Percentiles rank a stretch among this genome's conserved stretches.
phyloP scores from a whole-genome alignment of 2,797 vertebrate species.

The Phalloptychus januarius region DNA sequence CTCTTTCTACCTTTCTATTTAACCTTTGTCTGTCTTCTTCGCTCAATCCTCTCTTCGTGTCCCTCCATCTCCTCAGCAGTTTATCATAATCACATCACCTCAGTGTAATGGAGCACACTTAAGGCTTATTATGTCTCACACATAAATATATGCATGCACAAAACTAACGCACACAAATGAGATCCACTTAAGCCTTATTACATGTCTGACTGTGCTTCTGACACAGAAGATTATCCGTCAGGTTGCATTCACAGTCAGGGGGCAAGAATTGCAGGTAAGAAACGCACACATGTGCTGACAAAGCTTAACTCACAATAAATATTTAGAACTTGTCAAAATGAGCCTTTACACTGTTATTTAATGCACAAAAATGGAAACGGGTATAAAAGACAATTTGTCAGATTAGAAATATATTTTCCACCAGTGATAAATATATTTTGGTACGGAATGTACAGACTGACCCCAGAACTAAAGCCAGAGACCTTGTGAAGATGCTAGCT shows the following conservation, averaged over 20 bases:
- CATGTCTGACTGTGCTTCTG: constrained; percentile 67
- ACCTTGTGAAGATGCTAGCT: too few species aligned
- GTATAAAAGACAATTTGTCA: neutral
- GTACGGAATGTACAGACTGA: too few species aligned
- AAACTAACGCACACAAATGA: constrained; percentile 28
- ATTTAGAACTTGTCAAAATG: neutral
- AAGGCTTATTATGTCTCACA: constrained; percentile 65
- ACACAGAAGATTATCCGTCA: constrained; percentile 70
- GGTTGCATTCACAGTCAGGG: constrained; percentile 54
- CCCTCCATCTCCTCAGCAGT: constrained; percentile 64
- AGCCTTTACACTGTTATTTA: neutral
- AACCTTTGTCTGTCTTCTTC: neutral
- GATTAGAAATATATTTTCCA: neutral
- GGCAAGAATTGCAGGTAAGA: constrained; percentile 38
- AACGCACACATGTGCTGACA: neutral
- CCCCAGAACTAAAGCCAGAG: too few species aligned
- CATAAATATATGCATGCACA: constrained; percentile 25
- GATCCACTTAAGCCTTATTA: constrained; percentile 76
- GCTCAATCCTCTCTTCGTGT: constrained; percentile 32
- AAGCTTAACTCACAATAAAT: neutral
- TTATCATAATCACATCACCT: constrained; percentile 79
- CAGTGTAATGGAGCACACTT: constrained; percentile 73
- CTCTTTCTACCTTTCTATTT: constrained; percentile 5
- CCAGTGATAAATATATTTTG: neutral
- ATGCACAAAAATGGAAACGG: neutral